phyloP scores from a whole-genome alignment of 2,888 invertebrate genomes.

The Cryptophagus acutangulus region DNA sequence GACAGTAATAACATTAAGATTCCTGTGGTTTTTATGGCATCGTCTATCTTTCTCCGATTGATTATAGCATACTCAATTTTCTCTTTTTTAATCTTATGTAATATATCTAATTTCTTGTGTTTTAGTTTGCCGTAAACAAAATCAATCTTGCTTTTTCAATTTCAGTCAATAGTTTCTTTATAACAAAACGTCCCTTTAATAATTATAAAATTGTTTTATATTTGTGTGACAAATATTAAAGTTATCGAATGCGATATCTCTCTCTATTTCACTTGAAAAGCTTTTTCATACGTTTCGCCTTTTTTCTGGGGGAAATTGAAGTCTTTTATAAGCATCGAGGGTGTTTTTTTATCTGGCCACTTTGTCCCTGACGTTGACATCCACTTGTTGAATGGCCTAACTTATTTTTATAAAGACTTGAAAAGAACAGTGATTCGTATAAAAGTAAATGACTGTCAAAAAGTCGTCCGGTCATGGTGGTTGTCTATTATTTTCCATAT shows the following conservation, averaged over 20 bases:
- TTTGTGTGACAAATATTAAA: slow-evolving; percentile 14
- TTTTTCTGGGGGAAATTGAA: slow-evolving; percentile 34
- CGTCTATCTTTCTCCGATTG: too few species aligned
- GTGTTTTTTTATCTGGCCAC: slow-evolving; percentile 48
- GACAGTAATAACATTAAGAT: slow-evolving; percentile 14
- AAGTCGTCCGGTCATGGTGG: slow-evolving; percentile 17
- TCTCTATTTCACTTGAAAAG: slow-evolving; percentile 34
- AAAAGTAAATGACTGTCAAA: slow-evolving; percentile 39
- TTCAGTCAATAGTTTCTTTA: slow-evolving; percentile 29
- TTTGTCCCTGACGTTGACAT: slow-evolving; percentile 48
- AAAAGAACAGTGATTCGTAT: slow-evolving; percentile 36
- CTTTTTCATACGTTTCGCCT: slow-evolving; percentile 14
- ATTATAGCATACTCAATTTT: too few species aligned
- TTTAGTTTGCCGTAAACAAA: slow-evolving; percentile 1
- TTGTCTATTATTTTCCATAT: not conserved
- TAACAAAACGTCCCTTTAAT: slow-evolving; percentile 30
- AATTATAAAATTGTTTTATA: slow-evolving; percentile 9
- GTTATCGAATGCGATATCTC: slow-evolving; percentile 24
- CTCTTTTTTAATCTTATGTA: slow-evolving; percentile 21
- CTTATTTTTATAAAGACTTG: slow-evolving; percentile 32
- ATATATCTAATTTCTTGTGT: slow-evolving; percentile 17
- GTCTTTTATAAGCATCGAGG: slow-evolving; percentile 47
- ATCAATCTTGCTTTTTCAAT: slow-evolving; percentile 13
- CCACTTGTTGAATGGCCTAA: slow-evolving; percentile 44
- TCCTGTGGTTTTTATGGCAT: slow-evolving; percentile 26